Base-by-base conservation (phyloP, 1,140 invertebrate genomes). In the Drosophila arizonae region DNA sequence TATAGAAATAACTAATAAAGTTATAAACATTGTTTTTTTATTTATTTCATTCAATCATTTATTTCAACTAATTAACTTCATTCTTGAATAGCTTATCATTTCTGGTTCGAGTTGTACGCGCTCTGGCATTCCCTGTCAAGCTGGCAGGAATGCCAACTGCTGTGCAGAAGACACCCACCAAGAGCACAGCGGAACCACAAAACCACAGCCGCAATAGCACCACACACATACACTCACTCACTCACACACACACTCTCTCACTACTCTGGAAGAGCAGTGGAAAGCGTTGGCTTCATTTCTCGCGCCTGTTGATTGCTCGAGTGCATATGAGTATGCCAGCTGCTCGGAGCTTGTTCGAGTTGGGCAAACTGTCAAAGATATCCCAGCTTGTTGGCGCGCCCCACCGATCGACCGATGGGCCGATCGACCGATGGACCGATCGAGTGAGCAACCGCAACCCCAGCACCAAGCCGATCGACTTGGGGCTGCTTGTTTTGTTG, bases 331-430 rank as follows among this genome's bases (percentile, higher is more conserved):
- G 84, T 79, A 76, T 74, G 55, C 62, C 74, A 81, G 73, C 69
- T 77, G 80, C 72, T 30, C 52, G 52, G 46, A 77, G 81, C 75
- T 81, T 81, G 75, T 79, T 87, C 71, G 70, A 72, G 66, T 80
- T 84, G 73, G 73, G 50, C 76, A 87, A 79, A 88, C 84, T 88
- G 84, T 87, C 79, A 87, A 87, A 87, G 84, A 87, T 87, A 88
- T 84, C 79, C 54, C 84, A 87, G 84, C 77, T 77, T 77, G 82
- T 33, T 61, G 77, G 13, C 66, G 45, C 17, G 13, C 43, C 54
- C 55, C 46, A 24, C 43, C 26, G 26, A 41, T 36, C 21, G 21
- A n/a, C 0, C 17, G 17, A 17, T 17, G 17, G 17, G 17, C 17
- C 17, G 17, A 17, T 17, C 0, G 17, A 17, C 17, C 21, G 21